phyloP scores from a whole-genome alignment of 1,140 invertebrate genomes.

The Drosophila parabipectinata region DNA sequence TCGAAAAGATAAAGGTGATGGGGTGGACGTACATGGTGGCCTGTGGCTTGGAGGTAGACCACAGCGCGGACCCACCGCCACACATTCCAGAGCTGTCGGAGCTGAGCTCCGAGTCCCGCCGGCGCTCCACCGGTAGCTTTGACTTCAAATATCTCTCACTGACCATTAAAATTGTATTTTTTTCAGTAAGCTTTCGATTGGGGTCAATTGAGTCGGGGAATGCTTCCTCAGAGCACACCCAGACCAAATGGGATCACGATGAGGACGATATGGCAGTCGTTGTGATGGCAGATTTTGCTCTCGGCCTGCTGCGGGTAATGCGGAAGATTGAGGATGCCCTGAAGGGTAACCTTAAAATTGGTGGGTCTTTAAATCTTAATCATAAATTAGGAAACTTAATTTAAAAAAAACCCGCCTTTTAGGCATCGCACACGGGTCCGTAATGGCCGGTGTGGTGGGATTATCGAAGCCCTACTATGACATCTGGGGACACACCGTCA shows the following conservation, averaged over 20 bases:
- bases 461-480: constrained; percentile 91
- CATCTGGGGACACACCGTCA: constrained; percentile 96
- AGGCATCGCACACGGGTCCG: constrained; percentile 91
- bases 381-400: not conserved
- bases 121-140: not conserved
- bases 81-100: not conserved
- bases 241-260: not conserved
- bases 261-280: constrained; percentile 21
- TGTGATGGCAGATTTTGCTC: constrained; percentile 38
- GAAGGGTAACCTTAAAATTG: constrained; percentile 37
- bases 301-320: constrained; percentile 41
- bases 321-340: constrained; percentile 20
- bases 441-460: constrained; percentile 95
- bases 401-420: too few relatives aligned
- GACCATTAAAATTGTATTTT: not conserved
- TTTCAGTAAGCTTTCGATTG: constrained; percentile 4
- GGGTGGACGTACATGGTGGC: constrained; percentile 85
- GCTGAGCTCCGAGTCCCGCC: not conserved
- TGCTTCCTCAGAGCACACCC: not conserved
- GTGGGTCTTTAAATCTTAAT: constrained; percentile 3
- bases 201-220: not conserved
- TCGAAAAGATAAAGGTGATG: constrained; percentile 96
- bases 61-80: constrained; percentile 11
- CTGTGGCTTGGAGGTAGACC: not conserved
- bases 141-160: not conserved